Base-by-base conservation (phyloP, 2,888 invertebrate genomes). In the Tyria jacobaeae region DNA sequence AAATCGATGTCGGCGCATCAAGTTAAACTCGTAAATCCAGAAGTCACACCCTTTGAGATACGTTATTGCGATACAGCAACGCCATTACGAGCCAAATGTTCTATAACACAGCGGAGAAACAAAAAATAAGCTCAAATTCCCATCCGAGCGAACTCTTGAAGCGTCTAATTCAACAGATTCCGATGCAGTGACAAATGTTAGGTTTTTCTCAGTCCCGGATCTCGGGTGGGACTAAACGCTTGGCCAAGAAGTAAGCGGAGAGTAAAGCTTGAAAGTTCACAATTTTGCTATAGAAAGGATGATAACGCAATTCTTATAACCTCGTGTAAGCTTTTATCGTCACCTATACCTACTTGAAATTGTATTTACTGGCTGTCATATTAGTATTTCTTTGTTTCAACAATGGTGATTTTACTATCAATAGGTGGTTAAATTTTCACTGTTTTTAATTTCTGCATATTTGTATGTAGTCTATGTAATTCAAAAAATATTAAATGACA, bases 161-260 rank as follows among this genome's bases (percentile, higher is more conserved):
- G 85, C 88, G 85, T 86, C 89, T 91, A 91, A 92, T 92, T 90
- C 88, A 87, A 88, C 89, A 90, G 90, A 92, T 92, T 91, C 90
- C 91, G 77, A 91, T 91, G 91, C 90, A 91, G 92, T 92, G 92
- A 92, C 91, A 92, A 91, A 92, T 92, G 92, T 91, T 87, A 88
- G 88, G 88, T 89, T 90, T 89, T 90, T 89, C 83, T 80, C 82
- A 78, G 78, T 77, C 82, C 73, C 78, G 70, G 78, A 78, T 79
- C 81, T 76, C 73, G 81, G 69, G 71, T 67, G 70, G 78, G 78
- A 82, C 82, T 76, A 67, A 71, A 66, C 61, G 77, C 60, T 12
- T 63, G 78, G 84, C 81, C 57, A 62, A 3, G 31, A 64, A 70
- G 60, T 44, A 0, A 53, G 77, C 70, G 67, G 24, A 24, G 7